Evolutionary conservation across 2,888 invertebrate genomes (phyloP), one percentile per base, ranked within the genome.

Genomic region (Calliopum simillimum): DNA sequence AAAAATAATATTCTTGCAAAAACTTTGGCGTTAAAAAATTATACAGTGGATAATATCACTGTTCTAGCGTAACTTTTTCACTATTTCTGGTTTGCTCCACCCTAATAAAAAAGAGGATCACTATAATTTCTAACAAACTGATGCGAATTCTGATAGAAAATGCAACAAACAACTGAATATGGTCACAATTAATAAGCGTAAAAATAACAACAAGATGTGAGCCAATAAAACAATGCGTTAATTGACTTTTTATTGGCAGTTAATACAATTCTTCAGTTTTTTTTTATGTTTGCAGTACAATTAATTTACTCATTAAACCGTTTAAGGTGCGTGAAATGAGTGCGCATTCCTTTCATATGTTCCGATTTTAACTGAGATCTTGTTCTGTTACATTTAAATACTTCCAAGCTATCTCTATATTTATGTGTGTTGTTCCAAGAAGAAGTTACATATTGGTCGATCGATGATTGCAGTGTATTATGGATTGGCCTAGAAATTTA

Each of bases 241-340:
- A 67, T 67, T 59, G 67, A 49, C 59, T 67, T n/a, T 67, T 67
- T 59, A 59, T 67, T 67, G n/a, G 49, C 41, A 6, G 41, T 14
- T 59, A 67, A 67, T 67, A 23, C 33, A 49, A 41, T 41, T 14
- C 14, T 53, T n/a, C n/a, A n/a, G n/a, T n/a, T n/a, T n/a, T n/a
- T n/a, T n/a, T n/a, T n/a, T n/a, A n/a, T 67, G 2, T 46, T 14
- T 67, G n/a, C 59, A 41, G 13, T 8, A 19, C 43, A 49, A 58
- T 67, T 67, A 67, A 67, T 67, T 67, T 67, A 67, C 47, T 58
- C 67, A 67, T 67, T 67, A 59, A 41, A 19, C 59, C 67, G 41
- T 67, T 58, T 67, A 67, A 41, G 51, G 67, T 33, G 67, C 59
- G 49, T 67, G n/a, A 25, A 49, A 67, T 47, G 59, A 23, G 47